Conservation (phyloP, 2,113 vertebrate species). For the Ceuthmochares aereus region DNA sequence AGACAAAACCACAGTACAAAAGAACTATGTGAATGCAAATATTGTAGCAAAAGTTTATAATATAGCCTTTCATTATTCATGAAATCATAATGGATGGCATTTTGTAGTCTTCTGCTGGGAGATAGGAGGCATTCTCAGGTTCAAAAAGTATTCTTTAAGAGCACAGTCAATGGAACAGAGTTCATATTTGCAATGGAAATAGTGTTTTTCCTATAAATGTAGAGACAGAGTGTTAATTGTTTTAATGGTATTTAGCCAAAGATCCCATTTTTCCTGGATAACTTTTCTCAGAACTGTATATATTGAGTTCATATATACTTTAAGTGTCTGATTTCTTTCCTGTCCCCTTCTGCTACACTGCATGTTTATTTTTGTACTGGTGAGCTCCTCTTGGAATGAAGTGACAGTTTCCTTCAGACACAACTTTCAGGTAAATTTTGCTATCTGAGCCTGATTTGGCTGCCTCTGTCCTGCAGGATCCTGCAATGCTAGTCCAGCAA, state of each 20-base stretch:
- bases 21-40: neutral
- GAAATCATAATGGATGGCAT: neutral
- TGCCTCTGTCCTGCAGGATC: neutral
- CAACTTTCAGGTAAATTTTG: neutral
- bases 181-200: neutral
- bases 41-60: neutral
- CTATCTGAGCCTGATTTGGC: neutral
- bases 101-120: neutral
- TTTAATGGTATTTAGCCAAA: neutral
- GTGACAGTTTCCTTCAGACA: accelerated
- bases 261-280: neutral
- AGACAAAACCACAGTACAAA: neutral
- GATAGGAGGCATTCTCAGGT: neutral
- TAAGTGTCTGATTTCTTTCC: neutral
- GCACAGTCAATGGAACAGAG: neutral
- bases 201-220: neutral
- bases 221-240: neutral
- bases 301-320: neutral
- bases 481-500: neutral
- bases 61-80: neutral
- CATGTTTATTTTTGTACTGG: neutral
- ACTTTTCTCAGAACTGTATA: neutral
- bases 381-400: neutral
- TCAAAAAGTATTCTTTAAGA: neutral
- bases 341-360: neutral